Conservation (phyloP, 2,888 invertebrate genomes). For the Drosophila demipolita region DNA sequence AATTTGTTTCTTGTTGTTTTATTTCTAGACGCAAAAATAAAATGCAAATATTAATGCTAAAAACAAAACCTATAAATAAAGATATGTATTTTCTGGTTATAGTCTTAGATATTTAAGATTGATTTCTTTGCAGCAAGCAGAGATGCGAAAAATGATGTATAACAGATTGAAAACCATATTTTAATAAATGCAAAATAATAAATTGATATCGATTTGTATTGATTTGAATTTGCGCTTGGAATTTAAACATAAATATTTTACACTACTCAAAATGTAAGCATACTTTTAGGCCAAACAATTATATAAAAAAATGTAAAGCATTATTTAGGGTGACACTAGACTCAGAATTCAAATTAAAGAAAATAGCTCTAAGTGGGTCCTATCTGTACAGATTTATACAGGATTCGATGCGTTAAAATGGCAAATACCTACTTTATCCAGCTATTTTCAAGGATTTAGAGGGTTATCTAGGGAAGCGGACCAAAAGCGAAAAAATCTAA, state of each 20-base stretch:
- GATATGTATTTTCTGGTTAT: neutral
- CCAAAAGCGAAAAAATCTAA: neutral
- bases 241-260: neutral
- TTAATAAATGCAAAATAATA: neutral
- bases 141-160: neutral
- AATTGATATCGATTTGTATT: neutral
- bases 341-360: neutral
- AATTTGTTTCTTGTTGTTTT: conserved; percentile 66
- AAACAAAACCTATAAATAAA: neutral
- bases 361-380: neutral
- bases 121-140: neutral
- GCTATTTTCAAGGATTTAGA: neutral
- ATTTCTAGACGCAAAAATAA: conserved; percentile 50
- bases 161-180: neutral
- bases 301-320: neutral
- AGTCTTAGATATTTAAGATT: neutral
- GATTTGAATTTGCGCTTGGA: neutral
- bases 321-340: neutral
- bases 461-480: neutral
- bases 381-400: neutral
- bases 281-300: neutral
- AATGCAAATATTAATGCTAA: conserved; percentile 25
- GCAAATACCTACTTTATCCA: neutral
- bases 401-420: no score
- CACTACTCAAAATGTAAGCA: neutral